These are phyloP conservation scores for Drosophila mayaguana DNA, from an alignment of 2,888 invertebrate species.

Conservation along the genomic window DNA sequence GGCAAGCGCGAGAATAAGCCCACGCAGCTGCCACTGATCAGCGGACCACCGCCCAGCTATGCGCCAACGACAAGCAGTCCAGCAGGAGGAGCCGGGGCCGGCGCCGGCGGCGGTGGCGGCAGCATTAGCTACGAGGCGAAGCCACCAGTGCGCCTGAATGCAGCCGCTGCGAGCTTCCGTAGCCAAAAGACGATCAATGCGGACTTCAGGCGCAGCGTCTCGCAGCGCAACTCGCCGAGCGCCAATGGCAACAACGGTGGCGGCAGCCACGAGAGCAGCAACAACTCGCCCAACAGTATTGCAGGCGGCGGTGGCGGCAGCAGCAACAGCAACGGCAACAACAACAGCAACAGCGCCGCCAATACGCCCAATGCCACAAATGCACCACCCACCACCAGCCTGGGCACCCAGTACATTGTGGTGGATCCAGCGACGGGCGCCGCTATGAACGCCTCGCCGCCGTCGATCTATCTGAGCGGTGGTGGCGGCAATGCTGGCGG, in stretches of 20 bases:
- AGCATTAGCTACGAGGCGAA: slow-evolving; percentile 59
- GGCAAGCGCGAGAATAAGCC: slow-evolving; percentile 79
- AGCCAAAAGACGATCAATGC: slow-evolving; percentile 82
- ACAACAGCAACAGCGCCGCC: slow-evolving; percentile 53
- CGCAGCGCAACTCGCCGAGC: slow-evolving; percentile 85
- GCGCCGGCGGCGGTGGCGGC: slow-evolving; percentile 24
- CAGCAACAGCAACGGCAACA: slow-evolving; percentile 56
- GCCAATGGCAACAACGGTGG: slow-evolving; percentile 76
- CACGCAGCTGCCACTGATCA: slow-evolving; percentile 73
- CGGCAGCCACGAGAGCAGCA: slow-evolving; percentile 84
- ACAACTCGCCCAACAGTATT: slow-evolving; percentile 85
- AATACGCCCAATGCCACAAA: slow-evolving; percentile 67
- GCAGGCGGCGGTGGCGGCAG: slow-evolving; percentile 37
- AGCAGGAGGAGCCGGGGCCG: slow-evolving; percentile 37
- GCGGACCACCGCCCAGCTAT: slow-evolving; percentile 75
- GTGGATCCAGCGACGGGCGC: slow-evolving; percentile 70
- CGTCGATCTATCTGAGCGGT: slow-evolving; percentile 82
- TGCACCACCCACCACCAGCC: slow-evolving; percentile 58
- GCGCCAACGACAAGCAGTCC: slow-evolving; percentile 39
- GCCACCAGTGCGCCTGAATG: slow-evolving; percentile 80
- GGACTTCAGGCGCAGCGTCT: slow-evolving; percentile 82
- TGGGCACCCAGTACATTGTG: slow-evolving; percentile 69
- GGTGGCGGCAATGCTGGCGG: slow-evolving; percentile 60
- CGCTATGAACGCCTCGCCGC: slow-evolving; percentile 62
- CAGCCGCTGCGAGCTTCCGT: slow-evolving; percentile 78